These are phyloP conservation scores for Corapipo altera DNA, from an alignment of 2,113 vertebrate species.

Conservation along the genomic window DNA sequence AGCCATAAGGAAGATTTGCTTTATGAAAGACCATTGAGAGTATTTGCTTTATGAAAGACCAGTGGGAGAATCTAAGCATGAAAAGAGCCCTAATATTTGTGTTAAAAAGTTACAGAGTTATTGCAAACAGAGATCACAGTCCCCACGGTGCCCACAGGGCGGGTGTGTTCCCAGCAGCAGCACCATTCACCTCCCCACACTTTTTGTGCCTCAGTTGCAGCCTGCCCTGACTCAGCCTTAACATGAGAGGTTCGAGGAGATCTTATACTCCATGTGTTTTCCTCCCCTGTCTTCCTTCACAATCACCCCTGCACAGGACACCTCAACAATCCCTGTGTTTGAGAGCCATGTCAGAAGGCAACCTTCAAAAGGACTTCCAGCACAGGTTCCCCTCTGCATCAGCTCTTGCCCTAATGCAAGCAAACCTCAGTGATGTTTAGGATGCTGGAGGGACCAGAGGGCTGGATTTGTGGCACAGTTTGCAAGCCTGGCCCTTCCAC, in stretches of 20 bases:
- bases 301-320: not conserved
- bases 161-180: not conserved
- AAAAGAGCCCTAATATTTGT: not conserved
- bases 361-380: not conserved
- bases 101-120: not conserved
- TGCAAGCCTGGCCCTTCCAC: not conserved
- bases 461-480: not conserved
- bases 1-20: not conserved
- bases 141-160: not conserved
- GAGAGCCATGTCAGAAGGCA: not conserved
- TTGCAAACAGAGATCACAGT: not conserved
- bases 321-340: no score
- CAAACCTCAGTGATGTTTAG: not conserved
- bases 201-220: not conserved
- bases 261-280: not conserved
- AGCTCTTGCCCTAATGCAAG: no score
- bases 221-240: not conserved
- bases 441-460: not conserved
- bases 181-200: not conserved
- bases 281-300: not conserved
- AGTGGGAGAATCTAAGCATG: not conserved
- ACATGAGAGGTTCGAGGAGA: accelerated
- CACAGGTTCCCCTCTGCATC: not conserved
- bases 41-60: not conserved
- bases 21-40: not conserved